Conservation (phyloP, 2,113 vertebrate species). For the Clarias magur region DNA sequence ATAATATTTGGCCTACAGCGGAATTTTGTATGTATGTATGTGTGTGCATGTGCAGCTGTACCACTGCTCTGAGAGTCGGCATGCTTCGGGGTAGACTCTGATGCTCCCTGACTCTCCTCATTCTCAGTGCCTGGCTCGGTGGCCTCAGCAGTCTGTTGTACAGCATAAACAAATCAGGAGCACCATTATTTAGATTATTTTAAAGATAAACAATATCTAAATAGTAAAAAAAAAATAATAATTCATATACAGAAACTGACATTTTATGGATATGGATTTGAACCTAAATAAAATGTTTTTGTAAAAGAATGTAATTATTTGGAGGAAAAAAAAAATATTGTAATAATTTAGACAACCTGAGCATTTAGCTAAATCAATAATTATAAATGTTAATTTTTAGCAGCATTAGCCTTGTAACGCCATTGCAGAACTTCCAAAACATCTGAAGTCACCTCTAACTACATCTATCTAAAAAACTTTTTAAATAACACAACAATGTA, state of each 20-base stretch:
- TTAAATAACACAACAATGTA: constrained; percentile 39
- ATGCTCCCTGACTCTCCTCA: constrained; percentile 81
- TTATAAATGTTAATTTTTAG: not conserved
- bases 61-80: constrained; percentile 84
- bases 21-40: not conserved
- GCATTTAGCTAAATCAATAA: not conserved
- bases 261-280: too few relatives aligned
- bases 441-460: not conserved
- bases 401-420: not conserved
- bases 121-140: constrained; percentile 81
- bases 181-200: not conserved
- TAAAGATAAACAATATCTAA: not conserved
- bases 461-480: not conserved
- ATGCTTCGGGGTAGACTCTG: constrained; percentile 80
- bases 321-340: not conserved
- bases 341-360: not conserved
- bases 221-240: not conserved
- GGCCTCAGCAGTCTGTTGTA: constrained; percentile 72
- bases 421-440: not conserved
- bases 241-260: too few relatives aligned
- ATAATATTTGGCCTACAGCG: not conserved
- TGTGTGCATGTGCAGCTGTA: constrained; percentile 54
- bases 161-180: not conserved
- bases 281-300: not conserved
- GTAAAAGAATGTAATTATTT: not conserved